Evolutionary conservation across 2,888 invertebrate species (phyloP), one percentile per base, ranked within the genome.

Genomic region (Omphaloscelis lunosa): DNA sequence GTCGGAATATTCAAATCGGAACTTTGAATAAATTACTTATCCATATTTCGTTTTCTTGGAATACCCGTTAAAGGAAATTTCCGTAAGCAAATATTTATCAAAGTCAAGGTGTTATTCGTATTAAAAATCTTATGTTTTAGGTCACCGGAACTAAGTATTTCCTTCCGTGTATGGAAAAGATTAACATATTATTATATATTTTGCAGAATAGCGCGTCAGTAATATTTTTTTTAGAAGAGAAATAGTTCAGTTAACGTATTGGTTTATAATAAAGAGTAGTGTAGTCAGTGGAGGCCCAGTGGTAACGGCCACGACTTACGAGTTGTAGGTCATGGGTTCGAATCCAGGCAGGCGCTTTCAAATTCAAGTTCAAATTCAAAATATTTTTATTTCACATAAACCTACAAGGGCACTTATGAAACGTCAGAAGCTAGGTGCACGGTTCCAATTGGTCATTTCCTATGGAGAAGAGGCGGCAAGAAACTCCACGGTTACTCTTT

Each of bases 11-110:
- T 82, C 48, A 78, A 78, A 75, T 82, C 39, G 23, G 51, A 61
- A 61, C 59, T 69, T 27, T 41, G 67, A 78, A 82, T 82, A 82
- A 8, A 75, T 75, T 61, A 71, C 48, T 20, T 72, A 70, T 63
- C 12, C 48, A 63, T 45, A 34, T 66, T 72, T 69, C 1, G n/a
- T 27, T n/a, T 62, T 66, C 71, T 75, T 39, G 8, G 66, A 63
- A 78, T 39, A 29, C 58, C 59, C 72, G 39, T 56, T 20, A 48
- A 80, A 70, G 85, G 74, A 72, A 70, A 62, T 81, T 77, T 84
- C 83, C 83, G 72, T 65, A 61, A 1, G 11, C 65, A 34, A 75
- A 75, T 72, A 78, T 58, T 34, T 59, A n/a, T 15, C 66, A 70
- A 75, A 59, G 72, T 83, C 77, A 83, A 78, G 69, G 77, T 0